Evolutionary conservation across 64 coral and sea anemone species (phyloP).

Genomic region (Stichodactyla mertensii): DNA sequence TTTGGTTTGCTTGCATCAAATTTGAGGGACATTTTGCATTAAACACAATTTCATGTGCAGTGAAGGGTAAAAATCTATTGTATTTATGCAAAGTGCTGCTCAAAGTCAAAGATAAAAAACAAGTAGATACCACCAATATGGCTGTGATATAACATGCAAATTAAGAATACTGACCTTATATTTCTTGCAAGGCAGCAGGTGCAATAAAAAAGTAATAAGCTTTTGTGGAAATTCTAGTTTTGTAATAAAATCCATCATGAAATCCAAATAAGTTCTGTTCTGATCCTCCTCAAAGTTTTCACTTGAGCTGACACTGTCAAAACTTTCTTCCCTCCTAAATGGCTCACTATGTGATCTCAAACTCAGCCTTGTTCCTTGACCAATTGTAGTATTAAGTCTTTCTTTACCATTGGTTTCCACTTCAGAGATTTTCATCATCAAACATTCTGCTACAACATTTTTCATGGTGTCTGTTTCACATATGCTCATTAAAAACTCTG

Average conservation of each 20-base stretch:
- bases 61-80: too few species aligned
- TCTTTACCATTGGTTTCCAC: not conserved
- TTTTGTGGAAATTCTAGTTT: slow-evolving; percentile 96
- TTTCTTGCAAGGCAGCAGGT: slow-evolving; percentile 70
- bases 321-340: slow-evolving; percentile 42
- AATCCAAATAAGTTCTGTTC: slow-evolving; percentile 77
- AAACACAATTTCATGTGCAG: too few species aligned
- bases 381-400: not conserved
- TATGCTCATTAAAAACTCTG: slow-evolving; percentile 78
- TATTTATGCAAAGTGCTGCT: too few species aligned
- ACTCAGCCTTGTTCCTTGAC: not conserved
- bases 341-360: not conserved
- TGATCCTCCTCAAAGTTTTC: slow-evolving; percentile 60
- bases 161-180: slow-evolving; percentile 57
- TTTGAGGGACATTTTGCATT: too few species aligned
- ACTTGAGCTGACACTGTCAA: slow-evolving; percentile 34
- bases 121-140: not conserved
- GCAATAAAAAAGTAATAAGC: slow-evolving; percentile 97
- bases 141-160: not conserved
- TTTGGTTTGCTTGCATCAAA: too few species aligned
- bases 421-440: slow-evolving; percentile 54
- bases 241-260: slow-evolving; percentile 93
- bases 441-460: slow-evolving; percentile 67
- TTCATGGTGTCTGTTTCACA: slow-evolving; percentile 86
- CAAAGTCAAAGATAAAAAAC: not conserved